Evolutionary conservation across 2,113 vertebrate species (phyloP).

Genomic region (Eurypyga helias): DNA sequence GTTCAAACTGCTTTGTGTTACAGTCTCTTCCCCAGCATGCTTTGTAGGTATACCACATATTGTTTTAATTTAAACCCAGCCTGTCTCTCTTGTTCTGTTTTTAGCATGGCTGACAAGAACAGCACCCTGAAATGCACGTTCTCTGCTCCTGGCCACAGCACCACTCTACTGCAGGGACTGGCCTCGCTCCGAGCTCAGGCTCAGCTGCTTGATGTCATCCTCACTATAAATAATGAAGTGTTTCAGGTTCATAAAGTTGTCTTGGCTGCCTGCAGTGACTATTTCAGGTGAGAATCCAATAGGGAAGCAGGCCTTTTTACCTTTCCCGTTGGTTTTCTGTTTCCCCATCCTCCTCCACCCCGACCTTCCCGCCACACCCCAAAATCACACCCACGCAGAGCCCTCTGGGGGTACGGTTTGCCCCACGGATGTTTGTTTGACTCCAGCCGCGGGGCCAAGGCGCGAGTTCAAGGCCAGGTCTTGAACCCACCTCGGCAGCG

Average conservation of each 20-base stretch:
- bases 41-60: not conserved
- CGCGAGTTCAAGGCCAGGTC: not conserved
- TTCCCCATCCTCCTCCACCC: not conserved
- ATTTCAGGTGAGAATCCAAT: conserved; percentile 88
- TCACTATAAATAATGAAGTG: conserved; percentile 90
- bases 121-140: conserved; percentile 92
- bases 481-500: not conserved
- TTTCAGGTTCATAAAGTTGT: conserved; percentile 97
- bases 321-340: not conserved
- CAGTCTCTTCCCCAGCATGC: not conserved
- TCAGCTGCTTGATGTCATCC: conserved; percentile 92
- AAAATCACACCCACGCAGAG: not conserved
- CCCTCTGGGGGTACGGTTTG: not conserved
- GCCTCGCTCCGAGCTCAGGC: conserved; percentile 89
- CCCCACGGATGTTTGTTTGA: accelerated
- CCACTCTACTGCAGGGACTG: conserved; percentile 91
- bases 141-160: conserved; percentile 92
- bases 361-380: not conserved
- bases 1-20: not conserved
- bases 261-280: conserved; percentile 97
- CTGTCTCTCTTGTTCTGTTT: conserved; percentile 65
- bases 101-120: conserved; percentile 93
- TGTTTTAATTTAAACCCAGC: conserved; percentile 20
- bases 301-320: not conserved
- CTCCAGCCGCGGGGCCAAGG: not conserved